Base-by-base conservation (phyloP, 64 coral and sea anemone genomes). In the Platygyra sinensis region DNA sequence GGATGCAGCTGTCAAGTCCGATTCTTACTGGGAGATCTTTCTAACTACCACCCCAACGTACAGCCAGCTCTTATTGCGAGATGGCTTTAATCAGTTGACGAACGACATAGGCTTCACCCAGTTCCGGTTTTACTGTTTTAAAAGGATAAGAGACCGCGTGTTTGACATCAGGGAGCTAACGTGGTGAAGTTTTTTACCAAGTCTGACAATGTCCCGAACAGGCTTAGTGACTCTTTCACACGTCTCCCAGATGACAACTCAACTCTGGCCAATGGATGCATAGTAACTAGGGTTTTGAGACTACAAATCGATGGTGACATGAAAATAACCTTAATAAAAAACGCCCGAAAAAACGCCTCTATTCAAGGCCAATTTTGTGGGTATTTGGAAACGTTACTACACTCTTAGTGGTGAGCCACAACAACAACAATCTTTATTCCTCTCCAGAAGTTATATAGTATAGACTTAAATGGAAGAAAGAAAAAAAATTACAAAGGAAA, bases 41-140 rank as follows among this genome's bases (percentile, higher is more conserved):
- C 69, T 15, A 88, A 65, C 0, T 55, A 60, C n/a, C 71, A 60
- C 8, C 65, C 74, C 33, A 59, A 87, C 33, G n/a, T n/a, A n/a
- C n/a, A 29, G 88, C 61, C 42, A 82, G 1, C 22, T 27, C 60
- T 31, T 28, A 8, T 32, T 80, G 19, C 79, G 32, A 57, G 51
- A 80, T 25, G 67, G 19, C 30, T 55, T 87, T 30, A 29, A 72
- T 18, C 83, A 79, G 12, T 65, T 87, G 27, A 92, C 87, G 72
- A 30, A 74, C 55, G 91, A 92, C 46, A 92, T 92, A 63, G 75
- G 75, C n/a, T 92, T 92, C 62, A 86, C 75, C 28, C 90, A 92
- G 90, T 59, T 92, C 39, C 83, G 90, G 1, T 60, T 86, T 63
- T 92, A 69, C 73, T 92, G 91, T 14, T 76, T 18, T 57, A 92